phyloP scores from a whole-genome alignment of 2,888 invertebrate species.

The Alsophila aescularia region DNA sequence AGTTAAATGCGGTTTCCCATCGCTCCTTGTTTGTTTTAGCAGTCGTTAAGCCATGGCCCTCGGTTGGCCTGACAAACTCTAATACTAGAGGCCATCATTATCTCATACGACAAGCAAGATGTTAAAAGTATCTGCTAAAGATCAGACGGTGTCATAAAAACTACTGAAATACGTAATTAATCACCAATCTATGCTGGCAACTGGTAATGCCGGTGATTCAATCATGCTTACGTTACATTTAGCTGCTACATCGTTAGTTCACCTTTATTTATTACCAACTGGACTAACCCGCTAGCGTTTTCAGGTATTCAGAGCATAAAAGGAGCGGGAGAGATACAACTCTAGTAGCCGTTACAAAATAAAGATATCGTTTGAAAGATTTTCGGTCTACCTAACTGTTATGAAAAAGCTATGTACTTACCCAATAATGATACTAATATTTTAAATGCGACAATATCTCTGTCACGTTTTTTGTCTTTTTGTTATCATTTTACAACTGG shows the following conservation, averaged over 20 bases:
- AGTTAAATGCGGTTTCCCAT: too few relatives aligned
- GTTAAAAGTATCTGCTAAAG: slow-evolving; percentile 14
- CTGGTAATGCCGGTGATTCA: slow-evolving; percentile 16
- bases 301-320: slow-evolving; percentile 50
- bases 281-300: slow-evolving; percentile 41
- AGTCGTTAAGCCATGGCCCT: too few relatives aligned
- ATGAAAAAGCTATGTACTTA: too few relatives aligned
- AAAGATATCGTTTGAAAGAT: slow-evolving; percentile 11
- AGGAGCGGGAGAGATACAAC: slow-evolving; percentile 32
- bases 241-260: slow-evolving; percentile 27
- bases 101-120: too few relatives aligned
- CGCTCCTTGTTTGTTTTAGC: too few relatives aligned
- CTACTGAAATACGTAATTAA: slow-evolving; percentile 28
- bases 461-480: too few relatives aligned
- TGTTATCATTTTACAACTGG: too few relatives aligned
- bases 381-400: not conserved
- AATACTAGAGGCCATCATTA: too few relatives aligned
- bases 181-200: slow-evolving; percentile 21
- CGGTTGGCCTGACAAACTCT: too few relatives aligned
- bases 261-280: slow-evolving; percentile 32
- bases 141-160: slow-evolving; percentile 9
- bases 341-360: slow-evolving; percentile 39
- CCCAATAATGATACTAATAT: too few relatives aligned
- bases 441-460: too few relatives aligned
- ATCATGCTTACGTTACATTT: slow-evolving; percentile 27